Conservation (phyloP, 2,113 vertebrate genomes). For the Dromaius novaehollandiae region DNA sequence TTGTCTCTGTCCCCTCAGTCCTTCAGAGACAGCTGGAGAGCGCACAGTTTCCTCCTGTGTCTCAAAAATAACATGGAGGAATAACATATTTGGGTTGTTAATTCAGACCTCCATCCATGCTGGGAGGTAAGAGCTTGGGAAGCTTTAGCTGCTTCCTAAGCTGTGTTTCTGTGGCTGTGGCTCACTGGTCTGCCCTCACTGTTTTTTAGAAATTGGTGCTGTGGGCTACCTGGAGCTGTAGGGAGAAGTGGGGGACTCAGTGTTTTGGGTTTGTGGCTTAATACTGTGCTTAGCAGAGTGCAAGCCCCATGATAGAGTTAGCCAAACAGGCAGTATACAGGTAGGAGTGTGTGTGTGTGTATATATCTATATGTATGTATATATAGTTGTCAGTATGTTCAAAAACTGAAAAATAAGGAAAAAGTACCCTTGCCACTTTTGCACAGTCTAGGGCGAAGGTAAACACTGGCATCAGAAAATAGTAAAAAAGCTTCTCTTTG, state of each 20-base stretch:
- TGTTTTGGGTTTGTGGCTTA: neutral
- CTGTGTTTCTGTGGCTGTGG: neutral
- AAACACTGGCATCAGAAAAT: neutral
- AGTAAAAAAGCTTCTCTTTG: neutral
- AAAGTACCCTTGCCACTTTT: neutral
- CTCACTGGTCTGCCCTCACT: neutral
- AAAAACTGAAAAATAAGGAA: neutral
- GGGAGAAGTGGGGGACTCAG: neutral
- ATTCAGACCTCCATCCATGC: neutral
- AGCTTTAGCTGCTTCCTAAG: neutral
- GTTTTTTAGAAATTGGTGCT: neutral
- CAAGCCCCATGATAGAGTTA: neutral
- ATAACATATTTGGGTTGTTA: neutral
- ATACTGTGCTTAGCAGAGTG: no score
- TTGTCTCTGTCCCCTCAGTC: neutral
- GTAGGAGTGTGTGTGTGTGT: neutral
- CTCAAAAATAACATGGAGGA: neutral
- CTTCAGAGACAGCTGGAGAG: fast-evolving
- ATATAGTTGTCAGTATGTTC: neutral
- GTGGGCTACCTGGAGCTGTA: fast-evolving
- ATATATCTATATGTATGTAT: neutral
- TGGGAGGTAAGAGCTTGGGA: neutral
- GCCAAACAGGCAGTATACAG: neutral
- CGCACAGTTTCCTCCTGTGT: fast-evolving
- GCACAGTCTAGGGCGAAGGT: neutral